Evolutionary conservation across 1,140 invertebrate species (phyloP), one percentile per base, ranked within the genome.

Genomic region (Lanistes nyassanus): DNA sequence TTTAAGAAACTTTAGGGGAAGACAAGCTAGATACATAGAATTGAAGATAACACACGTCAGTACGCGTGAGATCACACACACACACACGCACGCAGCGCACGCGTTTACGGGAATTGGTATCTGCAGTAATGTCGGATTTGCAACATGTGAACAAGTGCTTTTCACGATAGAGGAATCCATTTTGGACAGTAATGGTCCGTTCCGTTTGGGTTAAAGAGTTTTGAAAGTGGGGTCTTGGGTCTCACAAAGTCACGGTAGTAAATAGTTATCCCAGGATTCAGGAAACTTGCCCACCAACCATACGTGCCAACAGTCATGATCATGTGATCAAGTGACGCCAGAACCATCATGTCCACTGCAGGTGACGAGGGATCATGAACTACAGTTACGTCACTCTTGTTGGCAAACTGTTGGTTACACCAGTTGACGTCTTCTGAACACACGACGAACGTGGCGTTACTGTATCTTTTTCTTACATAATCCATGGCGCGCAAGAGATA

Each of bases 201-300:
- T 47, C 42, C 42, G 42, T 47, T 47, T 47, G 42, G 42, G 42
- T 47, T 47, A 6, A 3, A 47, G 2, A 1, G 42, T 47, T 13
- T 42, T 42, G 71, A 36, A 16, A 82, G 42, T 19, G 9, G 0
- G 1, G 77, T 76, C 4, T 67, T 69, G 5, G 76, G 75, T 21
- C n/a, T 69, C 7, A 76, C 68, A 19, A 77, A 80, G 56, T 78
- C 76, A 68, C 78, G 78, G 51, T 77, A 83, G 55, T 80, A 83
- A 23, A 80, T 74, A 13, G 76, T 75, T 0, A 56, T 76, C 36
- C 86, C 86, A 55, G 76, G 76, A n/a, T 70, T 78, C 37, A 82
- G 34, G 77, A 79, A 85, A 0, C 64, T 80, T 2, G 81, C 72
- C 84, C 84, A 85, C 84, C 84, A 85, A 3, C 84, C 78, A 70